These are phyloP conservation scores for Eurois occulta DNA, from an alignment of 2,888 invertebrate genomes.

Conservation along the genomic window DNA sequence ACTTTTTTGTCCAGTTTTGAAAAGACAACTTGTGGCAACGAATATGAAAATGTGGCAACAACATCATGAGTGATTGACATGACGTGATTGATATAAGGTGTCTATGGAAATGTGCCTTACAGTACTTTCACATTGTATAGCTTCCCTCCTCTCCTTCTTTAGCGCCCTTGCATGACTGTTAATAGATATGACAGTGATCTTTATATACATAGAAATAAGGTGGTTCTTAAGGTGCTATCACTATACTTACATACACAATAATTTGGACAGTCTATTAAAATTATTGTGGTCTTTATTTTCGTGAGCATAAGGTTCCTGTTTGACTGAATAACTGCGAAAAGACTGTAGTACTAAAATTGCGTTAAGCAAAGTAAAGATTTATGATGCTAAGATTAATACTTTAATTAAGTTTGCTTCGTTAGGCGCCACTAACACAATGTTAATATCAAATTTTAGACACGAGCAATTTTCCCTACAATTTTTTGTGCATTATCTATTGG, in stretches of 20 bases:
- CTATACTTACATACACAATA: not conserved
- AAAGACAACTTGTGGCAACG: not conserved
- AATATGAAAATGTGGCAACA: not conserved
- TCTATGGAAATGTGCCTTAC: not conserved
- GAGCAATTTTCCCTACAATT: constrained; percentile 9
- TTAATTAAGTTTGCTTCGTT: constrained; percentile 37
- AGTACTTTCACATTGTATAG: not conserved
- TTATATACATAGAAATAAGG: not conserved
- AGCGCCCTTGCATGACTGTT: not conserved
- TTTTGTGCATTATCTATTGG: constrained; percentile 3
- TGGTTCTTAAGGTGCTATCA: not conserved
- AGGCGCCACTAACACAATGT: constrained; percentile 10
- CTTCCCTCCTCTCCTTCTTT: too few species aligned
- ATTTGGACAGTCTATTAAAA: not conserved
- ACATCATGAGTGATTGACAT: not conserved
- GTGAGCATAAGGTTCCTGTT: not conserved
- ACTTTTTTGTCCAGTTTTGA: not conserved
- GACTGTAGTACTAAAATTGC: not conserved
- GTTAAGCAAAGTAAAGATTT: constrained; percentile 4
- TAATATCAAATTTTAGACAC: constrained; percentile 32
- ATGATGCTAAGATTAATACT: constrained; percentile 19
- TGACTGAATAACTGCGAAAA: not conserved
- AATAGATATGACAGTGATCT: not conserved
- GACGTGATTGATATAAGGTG: not conserved
- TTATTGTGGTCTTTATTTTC: not conserved